Evolutionary conservation across 2,797 vertebrate genomes (phyloP).

Genomic region (Sebastolobus altivelis): DNA sequence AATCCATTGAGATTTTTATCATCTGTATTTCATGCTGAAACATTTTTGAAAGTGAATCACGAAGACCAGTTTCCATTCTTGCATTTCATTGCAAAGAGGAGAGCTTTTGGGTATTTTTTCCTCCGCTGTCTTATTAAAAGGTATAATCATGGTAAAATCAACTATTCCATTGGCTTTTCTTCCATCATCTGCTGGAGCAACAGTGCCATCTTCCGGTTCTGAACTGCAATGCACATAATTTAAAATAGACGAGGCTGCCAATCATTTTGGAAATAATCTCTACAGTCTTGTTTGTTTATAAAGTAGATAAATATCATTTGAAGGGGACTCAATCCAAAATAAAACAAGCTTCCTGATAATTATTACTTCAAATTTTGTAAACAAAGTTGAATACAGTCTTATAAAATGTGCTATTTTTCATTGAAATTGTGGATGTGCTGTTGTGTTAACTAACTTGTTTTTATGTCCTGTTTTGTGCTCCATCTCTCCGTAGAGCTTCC

Average conservation of each 20-base stretch:
- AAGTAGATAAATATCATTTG: background rate
- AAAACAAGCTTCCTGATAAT: background rate
- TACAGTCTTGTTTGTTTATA: background rate
- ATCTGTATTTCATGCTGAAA: background rate
- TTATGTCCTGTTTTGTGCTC: background rate
- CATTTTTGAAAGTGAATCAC: background rate
- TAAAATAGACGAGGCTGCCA: background rate
- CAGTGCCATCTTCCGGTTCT: constrained; percentile 8
- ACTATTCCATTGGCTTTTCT: background rate
- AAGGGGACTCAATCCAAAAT: background rate
- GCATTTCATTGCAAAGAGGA: background rate
- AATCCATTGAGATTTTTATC: background rate
- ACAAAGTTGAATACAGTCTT: background rate
- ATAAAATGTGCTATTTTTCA: background rate
- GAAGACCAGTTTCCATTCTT: background rate
- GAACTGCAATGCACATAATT: background rate
- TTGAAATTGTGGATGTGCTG: background rate
- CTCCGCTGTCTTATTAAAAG: background rate
- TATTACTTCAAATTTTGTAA: accelerated
- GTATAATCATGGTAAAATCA: background rate
- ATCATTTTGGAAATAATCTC: background rate
- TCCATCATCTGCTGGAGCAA: background rate
- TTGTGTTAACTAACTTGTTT: background rate
- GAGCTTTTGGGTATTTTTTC: background rate
- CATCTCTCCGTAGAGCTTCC: constrained; percentile 78